Conservation (phyloP, 2,888 invertebrate species). For the Acrocyrtus sp. region DNA sequence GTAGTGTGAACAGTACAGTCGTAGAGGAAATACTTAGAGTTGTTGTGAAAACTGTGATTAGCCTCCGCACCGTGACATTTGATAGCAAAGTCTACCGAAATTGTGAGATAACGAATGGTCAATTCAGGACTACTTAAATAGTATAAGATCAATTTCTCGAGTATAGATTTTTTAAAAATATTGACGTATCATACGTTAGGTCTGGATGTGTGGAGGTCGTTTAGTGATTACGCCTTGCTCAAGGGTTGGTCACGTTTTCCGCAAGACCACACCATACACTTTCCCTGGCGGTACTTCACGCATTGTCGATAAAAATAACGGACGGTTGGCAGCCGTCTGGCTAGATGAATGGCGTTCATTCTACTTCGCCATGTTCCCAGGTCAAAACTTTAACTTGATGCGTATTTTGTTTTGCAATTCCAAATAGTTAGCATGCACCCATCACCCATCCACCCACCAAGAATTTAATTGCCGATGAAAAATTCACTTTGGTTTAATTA, state of each 20-base stretch:
- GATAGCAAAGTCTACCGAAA: too few species aligned
- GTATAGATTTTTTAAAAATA: background rate
- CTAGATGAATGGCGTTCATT: conserved; percentile 99
- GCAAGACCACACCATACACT: conserved; percentile 97
- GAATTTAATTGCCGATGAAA: too few species aligned
- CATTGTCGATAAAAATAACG: conserved; percentile 99
- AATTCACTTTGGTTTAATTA: too few species aligned
- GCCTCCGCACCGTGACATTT: too few species aligned
- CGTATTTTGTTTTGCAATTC: conserved; percentile 18
- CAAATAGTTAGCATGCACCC: conserved; percentile 21
- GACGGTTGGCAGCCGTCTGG: conserved; percentile 91
- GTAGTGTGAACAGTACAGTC: too few species aligned
- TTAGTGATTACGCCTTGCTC: conserved; percentile 95
- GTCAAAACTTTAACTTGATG: conserved; percentile 68
- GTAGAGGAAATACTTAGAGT: too few species aligned
- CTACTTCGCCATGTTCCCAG: conserved; percentile 99
- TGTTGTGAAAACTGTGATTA: too few species aligned
- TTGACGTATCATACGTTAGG: conserved; percentile 70
- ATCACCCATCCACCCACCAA: conserved; percentile 17
- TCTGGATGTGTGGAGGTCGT: conserved; percentile 97
- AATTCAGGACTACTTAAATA: background rate
- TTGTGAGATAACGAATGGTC: too few species aligned
- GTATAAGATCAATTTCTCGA: background rate
- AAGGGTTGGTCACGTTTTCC: conserved; percentile 96
- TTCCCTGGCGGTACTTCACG: conserved; percentile 97